A percentile compares a stretch with the other conserved stretches of the same genome.
Evolutionary conservation across 1,140 invertebrate species (phyloP).

Genomic region (Phymorhynchus buccinoides): DNA sequence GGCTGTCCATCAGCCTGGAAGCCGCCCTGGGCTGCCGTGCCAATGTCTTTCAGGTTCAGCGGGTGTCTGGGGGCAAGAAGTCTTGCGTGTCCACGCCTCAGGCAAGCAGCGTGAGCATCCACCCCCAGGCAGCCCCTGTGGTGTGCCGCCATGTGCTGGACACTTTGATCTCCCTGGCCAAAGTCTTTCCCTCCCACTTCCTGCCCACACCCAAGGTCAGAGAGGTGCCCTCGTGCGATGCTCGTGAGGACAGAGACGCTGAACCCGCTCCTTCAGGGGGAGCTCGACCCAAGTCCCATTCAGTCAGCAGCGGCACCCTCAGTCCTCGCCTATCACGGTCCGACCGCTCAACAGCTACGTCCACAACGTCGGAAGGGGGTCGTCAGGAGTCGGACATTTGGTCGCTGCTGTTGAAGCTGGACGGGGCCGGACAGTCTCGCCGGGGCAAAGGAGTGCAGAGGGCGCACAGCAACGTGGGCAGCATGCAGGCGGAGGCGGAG

Average conservation of each 20-base stretch:
- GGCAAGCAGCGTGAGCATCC: constrained; percentile 79
- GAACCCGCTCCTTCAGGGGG: constrained; percentile 25
- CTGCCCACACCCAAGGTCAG: constrained; percentile 77
- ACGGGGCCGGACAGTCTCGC: constrained; percentile 76
- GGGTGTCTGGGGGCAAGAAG: constrained; percentile 71
- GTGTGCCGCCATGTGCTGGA: constrained; percentile 88
- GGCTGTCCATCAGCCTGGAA: constrained; percentile 80
- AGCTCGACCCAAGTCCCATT: constrained; percentile 36
- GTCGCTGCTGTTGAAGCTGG: constrained; percentile 82
- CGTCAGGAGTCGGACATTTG: constrained; percentile 80
- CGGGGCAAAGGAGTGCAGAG: constrained; percentile 83
- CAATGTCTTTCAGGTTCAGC: constrained; percentile 88
- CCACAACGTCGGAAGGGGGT: constrained; percentile 36
- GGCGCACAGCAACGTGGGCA: constrained; percentile 70
- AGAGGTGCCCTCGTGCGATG: constrained; percentile 66
- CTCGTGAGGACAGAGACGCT: constrained; percentile 72
- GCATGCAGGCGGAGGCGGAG: constrained; percentile 61
- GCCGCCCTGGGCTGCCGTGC: constrained; percentile 89
- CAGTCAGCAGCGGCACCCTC: constrained; percentile 27
- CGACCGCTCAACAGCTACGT: constrained; percentile 1
- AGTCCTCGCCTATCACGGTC: constrained; percentile 42
- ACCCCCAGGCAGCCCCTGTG: constrained; percentile 88
- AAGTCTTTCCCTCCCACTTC: constrained; percentile 87
- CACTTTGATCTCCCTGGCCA: constrained; percentile 86
- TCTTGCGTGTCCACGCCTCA: constrained; percentile 48